phyloP scores from a whole-genome alignment of 2,113 vertebrate genomes.

The Garra rufa region DNA sequence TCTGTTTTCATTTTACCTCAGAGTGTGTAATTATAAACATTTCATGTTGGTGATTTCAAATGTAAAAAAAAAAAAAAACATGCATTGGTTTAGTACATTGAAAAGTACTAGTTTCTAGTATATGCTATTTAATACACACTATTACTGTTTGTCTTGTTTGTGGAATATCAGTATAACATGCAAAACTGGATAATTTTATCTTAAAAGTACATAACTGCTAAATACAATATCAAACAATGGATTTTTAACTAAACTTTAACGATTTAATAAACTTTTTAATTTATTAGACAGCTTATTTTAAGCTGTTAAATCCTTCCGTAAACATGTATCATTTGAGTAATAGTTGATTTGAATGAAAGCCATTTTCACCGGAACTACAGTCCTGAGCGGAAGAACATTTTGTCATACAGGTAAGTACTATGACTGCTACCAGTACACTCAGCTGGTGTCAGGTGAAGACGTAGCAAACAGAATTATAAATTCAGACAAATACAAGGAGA shows the following conservation, averaged over 20 bases:
- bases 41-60: neutral
- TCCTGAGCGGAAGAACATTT: neutral
- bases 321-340: neutral
- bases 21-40: slow-evolving; percentile 17
- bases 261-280: neutral
- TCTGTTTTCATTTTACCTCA: slow-evolving; percentile 61
- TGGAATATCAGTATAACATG: neutral
- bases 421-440: neutral
- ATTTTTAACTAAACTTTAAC: neutral
- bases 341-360: neutral
- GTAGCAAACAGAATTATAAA: neutral
- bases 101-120: neutral
- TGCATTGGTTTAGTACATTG: neutral
- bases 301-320: neutral
- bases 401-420: neutral
- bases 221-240: neutral
- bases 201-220: neutral
- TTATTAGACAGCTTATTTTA: neutral
- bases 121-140: neutral
- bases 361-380: neutral
- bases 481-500: neutral
- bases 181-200: neutral
- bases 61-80: neutral
- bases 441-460: neutral
- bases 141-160: neutral